These are phyloP conservation scores for Taenioides sp. DNA, from an alignment of 2,797 vertebrate species.

Conservation along the genomic window DNA sequence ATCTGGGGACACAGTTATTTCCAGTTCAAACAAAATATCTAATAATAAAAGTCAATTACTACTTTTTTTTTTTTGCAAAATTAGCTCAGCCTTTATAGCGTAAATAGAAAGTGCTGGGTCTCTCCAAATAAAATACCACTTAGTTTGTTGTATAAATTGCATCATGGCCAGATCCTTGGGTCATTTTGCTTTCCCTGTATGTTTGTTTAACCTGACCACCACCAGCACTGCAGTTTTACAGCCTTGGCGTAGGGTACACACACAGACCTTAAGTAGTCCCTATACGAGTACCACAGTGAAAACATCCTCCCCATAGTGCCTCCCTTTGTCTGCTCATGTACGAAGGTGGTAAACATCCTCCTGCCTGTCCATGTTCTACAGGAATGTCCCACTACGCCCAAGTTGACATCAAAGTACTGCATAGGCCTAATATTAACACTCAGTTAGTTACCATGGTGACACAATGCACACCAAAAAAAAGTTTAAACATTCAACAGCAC, in stretches of 20 bases:
- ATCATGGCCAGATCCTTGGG: background rate
- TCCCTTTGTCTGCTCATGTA: slow-evolving; percentile 34
- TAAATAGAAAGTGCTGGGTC: too few species aligned
- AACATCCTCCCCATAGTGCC: slow-evolving; percentile 56
- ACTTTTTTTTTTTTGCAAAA: too few species aligned
- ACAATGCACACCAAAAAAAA: too few species aligned
- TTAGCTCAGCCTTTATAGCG: too few species aligned
- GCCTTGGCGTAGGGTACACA: background rate
- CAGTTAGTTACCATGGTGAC: too few species aligned
- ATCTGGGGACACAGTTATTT: too few species aligned
- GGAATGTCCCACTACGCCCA: slow-evolving; percentile 48
- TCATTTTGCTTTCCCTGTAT: background rate
- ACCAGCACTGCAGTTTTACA: background rate
- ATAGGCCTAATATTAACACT: background rate
- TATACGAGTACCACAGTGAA: slow-evolving; percentile 24
- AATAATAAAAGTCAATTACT: too few species aligned
- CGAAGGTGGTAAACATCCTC: slow-evolving; percentile 52
- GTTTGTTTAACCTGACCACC: background rate
- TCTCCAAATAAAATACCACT: background rate
- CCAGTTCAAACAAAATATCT: too few species aligned
- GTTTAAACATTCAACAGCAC: too few species aligned
- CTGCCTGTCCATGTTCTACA: slow-evolving; percentile 26
- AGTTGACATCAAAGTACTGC: slow-evolving; percentile 19
- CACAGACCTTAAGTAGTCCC: background rate
- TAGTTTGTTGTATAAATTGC: background rate